These are phyloP conservation scores for Hyalella azteca DNA, from an alignment of 2,888 invertebrate genomes.

Conservation along the genomic window DNA sequence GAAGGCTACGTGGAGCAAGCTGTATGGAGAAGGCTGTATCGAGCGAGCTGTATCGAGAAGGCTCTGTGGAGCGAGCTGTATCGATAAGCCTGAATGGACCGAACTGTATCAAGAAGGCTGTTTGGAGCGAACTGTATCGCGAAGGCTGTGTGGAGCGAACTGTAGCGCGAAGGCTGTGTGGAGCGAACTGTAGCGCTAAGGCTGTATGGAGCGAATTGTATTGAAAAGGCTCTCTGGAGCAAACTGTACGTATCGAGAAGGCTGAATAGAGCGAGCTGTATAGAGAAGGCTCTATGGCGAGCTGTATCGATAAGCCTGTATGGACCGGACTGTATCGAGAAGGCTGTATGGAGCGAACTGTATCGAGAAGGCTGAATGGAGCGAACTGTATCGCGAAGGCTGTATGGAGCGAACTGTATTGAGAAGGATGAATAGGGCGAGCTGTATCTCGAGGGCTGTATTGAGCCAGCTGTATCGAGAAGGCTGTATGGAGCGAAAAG, in stretches of 20 bases:
- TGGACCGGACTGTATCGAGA: not conserved
- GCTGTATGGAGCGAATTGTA: not conserved
- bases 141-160: not conserved
- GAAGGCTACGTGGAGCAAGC: not conserved
- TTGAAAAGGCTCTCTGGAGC: not conserved
- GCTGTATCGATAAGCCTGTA: not conserved
- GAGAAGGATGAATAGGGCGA: not conserved
- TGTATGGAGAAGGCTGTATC: not conserved
- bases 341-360: not conserved
- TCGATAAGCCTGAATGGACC: not conserved
- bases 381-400: not conserved
- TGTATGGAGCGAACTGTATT: not conserved
- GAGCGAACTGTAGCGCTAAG: not conserved
- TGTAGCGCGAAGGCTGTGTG: not conserved
- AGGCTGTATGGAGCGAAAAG: not conserved
- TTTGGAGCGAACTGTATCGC: not conserved
- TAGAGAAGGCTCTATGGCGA: not conserved
- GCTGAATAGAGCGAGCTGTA: not conserved
- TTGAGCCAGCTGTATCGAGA: not conserved
- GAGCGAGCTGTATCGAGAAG: not conserved
- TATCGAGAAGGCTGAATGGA: not conserved
- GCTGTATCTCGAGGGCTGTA: not conserved
- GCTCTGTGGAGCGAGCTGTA: not conserved
- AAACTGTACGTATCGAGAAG: not conserved
- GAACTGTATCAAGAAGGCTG: not conserved